Conservation (phyloP, 2,888 invertebrate genomes). For the Drepanosiphum platanoidis region DNA sequence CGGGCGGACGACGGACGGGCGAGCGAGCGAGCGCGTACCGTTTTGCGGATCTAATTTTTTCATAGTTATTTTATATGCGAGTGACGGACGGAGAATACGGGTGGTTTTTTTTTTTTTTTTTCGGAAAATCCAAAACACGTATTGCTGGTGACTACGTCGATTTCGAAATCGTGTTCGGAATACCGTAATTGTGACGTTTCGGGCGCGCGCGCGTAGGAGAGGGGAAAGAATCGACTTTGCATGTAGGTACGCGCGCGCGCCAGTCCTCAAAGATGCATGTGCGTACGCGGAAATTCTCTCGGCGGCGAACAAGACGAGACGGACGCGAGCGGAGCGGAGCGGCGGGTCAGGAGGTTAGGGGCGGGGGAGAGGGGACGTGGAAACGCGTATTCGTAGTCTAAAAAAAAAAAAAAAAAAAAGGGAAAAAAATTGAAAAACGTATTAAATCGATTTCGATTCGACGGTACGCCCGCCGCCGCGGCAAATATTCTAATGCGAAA, state of each 20-base stretch:
- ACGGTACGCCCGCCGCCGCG: neutral
- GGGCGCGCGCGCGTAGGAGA: too few relatives aligned
- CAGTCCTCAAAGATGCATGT: constrained; percentile 35
- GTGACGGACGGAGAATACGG: neutral
- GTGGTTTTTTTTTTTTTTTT: constrained; percentile 37
- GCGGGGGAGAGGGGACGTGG: neutral
- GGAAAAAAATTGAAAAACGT: constrained; percentile 49
- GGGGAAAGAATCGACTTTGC: constrained; percentile 30
- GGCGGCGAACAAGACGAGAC: neutral
- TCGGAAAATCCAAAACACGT: constrained; percentile 31
- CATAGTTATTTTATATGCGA: constrained; percentile 18
- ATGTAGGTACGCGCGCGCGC: too few relatives aligned
- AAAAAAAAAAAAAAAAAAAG: too few relatives aligned
- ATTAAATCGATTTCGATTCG: constrained; percentile 47
- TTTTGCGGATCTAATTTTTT: constrained; percentile 26
- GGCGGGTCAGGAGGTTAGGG: neutral
- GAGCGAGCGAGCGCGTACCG: too few relatives aligned
- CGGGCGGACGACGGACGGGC: too few relatives aligned
- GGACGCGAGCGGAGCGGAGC: too few relatives aligned
- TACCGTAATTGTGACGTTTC: constrained; percentile 39
- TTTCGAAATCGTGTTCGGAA: constrained; percentile 47
- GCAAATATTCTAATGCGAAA: constrained; percentile 22
- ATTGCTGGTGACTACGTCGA: constrained; percentile 29
- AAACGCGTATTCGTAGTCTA: neutral
- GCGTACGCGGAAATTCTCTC: neutral